phyloP scores from a whole-genome alignment of 1,140 invertebrate species.

The Augochlora pura region DNA sequence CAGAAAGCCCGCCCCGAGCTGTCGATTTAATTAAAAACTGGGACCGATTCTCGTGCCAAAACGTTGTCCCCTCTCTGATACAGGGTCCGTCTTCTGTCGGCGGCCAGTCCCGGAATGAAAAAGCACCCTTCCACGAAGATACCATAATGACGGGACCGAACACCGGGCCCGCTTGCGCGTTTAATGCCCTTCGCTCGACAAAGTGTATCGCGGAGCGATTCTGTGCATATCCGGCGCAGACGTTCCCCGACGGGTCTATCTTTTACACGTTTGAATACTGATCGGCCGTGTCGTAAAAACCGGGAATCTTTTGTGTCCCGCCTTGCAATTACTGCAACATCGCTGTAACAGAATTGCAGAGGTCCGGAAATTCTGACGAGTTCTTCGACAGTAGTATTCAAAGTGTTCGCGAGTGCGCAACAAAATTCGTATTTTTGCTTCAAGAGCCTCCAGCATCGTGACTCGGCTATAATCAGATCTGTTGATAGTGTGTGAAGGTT shows the following conservation, averaged over 20 bases:
- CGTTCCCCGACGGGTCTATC: conserved; percentile 32
- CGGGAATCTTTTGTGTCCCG: background rate
- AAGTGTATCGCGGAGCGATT: conserved; percentile 41
- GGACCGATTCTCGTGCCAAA: background rate
- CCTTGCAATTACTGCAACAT: conserved; percentile 1
- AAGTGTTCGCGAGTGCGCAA: too few relatives aligned
- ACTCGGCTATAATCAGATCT: too few relatives aligned
- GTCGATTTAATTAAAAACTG: conserved; percentile 4
- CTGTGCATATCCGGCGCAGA: conserved; percentile 50
- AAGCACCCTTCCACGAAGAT: conserved; percentile 43
- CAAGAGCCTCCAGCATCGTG: too few relatives aligned
- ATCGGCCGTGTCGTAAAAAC: background rate
- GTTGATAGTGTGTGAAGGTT: too few relatives aligned
- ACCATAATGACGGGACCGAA: conserved; percentile 48
- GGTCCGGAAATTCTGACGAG: too few relatives aligned
- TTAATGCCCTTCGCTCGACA: conserved; percentile 39
- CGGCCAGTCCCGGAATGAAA: conserved; percentile 37
- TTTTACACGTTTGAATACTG: conserved; percentile 12
- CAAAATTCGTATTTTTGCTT: too few relatives aligned
- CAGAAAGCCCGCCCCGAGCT: background rate
- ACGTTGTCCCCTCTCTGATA: background rate
- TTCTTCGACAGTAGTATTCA: too few relatives aligned
- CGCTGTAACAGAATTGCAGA: too few relatives aligned
- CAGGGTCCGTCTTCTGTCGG: conserved; percentile 23
- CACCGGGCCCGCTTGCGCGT: conserved; percentile 33